Percentiles rank a stretch among this genome's conserved stretches.
phyloP scores from a whole-genome alignment of 2,797 vertebrate species.

The Propithecus perrieri region DNA sequence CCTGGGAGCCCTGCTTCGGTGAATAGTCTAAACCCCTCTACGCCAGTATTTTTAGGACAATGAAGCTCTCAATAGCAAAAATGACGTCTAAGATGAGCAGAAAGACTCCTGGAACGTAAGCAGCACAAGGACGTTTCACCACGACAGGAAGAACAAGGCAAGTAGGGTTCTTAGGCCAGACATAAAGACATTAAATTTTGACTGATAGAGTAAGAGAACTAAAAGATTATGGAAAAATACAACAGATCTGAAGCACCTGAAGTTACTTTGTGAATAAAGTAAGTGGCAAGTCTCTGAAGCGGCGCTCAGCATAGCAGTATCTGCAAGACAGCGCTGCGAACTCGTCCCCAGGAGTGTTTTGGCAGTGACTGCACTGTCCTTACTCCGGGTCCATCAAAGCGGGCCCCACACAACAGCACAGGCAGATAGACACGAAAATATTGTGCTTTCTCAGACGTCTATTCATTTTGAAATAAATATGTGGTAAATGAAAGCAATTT shows the following conservation, averaged over 20 bases:
- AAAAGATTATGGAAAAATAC: background rate
- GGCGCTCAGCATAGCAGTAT: background rate
- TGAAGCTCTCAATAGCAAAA: background rate
- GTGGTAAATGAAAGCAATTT: conserved; percentile 67
- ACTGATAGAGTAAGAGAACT: background rate
- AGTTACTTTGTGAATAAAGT: background rate
- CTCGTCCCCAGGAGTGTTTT: background rate
- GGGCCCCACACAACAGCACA: background rate
- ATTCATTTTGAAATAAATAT: conserved; percentile 60
- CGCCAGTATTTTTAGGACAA: background rate
- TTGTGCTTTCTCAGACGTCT: conserved; percentile 45
- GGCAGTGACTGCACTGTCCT: background rate
- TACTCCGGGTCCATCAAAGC: background rate
- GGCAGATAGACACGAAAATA: conserved; percentile 24
- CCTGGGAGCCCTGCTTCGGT: fast-evolving
- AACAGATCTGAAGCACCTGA: background rate
- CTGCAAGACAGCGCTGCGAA: fast-evolving
- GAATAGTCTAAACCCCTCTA: background rate
- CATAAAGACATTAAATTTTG: background rate
- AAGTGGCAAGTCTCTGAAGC: background rate
- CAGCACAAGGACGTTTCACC: too few species aligned
- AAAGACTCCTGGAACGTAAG: background rate
- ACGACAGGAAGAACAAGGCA: background rate
- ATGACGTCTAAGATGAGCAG: background rate
- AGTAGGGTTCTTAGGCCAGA: background rate